Conservation (phyloP, 2,888 invertebrate species). For the Ypsolopha scabrella region DNA sequence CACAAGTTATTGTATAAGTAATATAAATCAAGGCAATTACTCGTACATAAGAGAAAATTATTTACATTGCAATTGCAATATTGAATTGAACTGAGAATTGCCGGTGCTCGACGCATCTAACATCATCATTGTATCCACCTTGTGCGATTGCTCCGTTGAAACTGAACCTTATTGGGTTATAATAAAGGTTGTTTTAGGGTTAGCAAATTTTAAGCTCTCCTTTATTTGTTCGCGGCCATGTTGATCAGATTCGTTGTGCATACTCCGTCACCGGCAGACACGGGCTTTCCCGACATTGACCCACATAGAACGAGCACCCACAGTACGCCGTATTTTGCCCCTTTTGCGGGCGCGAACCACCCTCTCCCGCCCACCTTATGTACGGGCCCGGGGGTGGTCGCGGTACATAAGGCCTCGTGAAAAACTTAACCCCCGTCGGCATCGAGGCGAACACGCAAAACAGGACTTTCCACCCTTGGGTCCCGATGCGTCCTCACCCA, state of each 20-base stretch:
- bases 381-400: slow-evolving; percentile 65
- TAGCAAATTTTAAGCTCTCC: slow-evolving; percentile 30
- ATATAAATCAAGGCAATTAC: too few relatives aligned
- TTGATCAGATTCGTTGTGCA: slow-evolving; percentile 70
- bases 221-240: slow-evolving; percentile 61
- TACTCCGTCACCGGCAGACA: slow-evolving; percentile 69
- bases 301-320: slow-evolving; percentile 70
- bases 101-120: not conserved
- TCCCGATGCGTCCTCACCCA: slow-evolving; percentile 39
- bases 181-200: slow-evolving; percentile 28
- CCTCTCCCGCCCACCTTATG: slow-evolving; percentile 66
- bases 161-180: slow-evolving; percentile 29
- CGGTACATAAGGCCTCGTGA: slow-evolving; percentile 70
- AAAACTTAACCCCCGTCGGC: slow-evolving; percentile 60
- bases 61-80: too few relatives aligned
- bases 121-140: not conserved
- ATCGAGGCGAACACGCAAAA: slow-evolving; percentile 63
- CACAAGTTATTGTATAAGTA: too few relatives aligned
- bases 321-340: slow-evolving; percentile 71
- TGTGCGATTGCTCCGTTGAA: not conserved
- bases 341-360: slow-evolving; percentile 70
- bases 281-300: slow-evolving; percentile 73
- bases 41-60: too few relatives aligned
- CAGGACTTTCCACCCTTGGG: slow-evolving; percentile 62
- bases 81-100: too few relatives aligned